A percentile compares a stretch with the other conserved stretches of the same genome.
phyloP scores from a whole-genome alignment of 2,888 invertebrate species.

The Eupeodes latifasciatus region DNA sequence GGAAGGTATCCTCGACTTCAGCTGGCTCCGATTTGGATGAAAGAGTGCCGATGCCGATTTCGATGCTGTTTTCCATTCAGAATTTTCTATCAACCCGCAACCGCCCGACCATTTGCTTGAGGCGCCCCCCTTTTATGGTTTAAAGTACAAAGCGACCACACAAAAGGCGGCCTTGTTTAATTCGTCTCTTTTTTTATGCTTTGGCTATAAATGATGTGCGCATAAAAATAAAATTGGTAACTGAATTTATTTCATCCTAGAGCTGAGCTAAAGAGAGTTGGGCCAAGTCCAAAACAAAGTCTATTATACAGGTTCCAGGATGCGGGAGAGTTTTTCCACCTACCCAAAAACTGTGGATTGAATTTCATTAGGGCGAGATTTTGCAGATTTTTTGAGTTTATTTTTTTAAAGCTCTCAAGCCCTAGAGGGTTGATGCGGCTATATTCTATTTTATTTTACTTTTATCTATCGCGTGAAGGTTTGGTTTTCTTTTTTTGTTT shows the following conservation, averaged over 20 bases:
- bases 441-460: conserved; percentile 8
- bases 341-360: conserved; percentile 52
- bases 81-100: too few species aligned
- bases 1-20: conserved; percentile 46
- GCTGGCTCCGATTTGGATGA: conserved; percentile 30
- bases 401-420: background rate
- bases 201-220: conserved; percentile 25
- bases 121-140: background rate
- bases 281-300: conserved; percentile 7
- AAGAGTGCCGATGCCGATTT: conserved; percentile 10
- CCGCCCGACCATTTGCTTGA: background rate
- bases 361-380: conserved; percentile 72
- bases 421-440: conserved; percentile 26
- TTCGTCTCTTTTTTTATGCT: conserved; percentile 36
- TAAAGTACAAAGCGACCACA: conserved; percentile 23
- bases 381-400: conserved; percentile 50
- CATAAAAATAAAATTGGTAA: conserved; percentile 62
- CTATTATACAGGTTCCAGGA: background rate
- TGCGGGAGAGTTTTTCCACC: background rate
- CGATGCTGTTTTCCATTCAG: too few species aligned
- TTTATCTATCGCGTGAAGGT: conserved; percentile 4
- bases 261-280: conserved; percentile 37
- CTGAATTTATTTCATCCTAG: conserved; percentile 60
- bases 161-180: conserved; percentile 32
- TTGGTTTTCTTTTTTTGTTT: background rate